Percentiles rank a stretch among this genome's conserved stretches.
phyloP scores from a whole-genome alignment of 2,797 vertebrate genomes.

The Myoxocephalus aenaeus region DNA sequence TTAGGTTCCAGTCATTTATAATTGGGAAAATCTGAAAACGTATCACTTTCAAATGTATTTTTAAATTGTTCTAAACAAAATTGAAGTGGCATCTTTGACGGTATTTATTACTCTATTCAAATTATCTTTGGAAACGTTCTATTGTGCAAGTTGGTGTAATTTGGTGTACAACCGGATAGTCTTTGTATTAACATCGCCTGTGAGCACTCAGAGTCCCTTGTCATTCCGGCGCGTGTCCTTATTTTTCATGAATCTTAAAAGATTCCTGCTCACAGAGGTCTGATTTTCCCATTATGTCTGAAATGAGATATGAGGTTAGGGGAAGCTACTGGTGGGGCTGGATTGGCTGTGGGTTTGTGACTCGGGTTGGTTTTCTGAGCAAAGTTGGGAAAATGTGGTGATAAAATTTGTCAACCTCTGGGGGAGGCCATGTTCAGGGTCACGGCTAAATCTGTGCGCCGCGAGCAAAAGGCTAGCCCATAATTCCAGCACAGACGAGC shows the following conservation, averaged over 20 bases:
- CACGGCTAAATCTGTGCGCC: constrained; percentile 89
- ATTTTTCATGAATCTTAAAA: constrained; percentile 76
- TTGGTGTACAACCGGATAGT: constrained; percentile 28
- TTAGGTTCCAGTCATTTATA: neutral
- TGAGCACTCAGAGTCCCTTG: constrained; percentile 47
- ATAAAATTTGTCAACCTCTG: constrained; percentile 89
- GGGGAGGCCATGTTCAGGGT: constrained; percentile 88
- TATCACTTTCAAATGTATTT: neutral
- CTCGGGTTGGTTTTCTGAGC: constrained; percentile 55
- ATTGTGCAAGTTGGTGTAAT: constrained; percentile 4
- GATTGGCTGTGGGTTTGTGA: constrained; percentile 56
- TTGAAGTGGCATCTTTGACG: neutral
- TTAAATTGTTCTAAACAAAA: neutral
- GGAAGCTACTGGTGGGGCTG: constrained; percentile 57
- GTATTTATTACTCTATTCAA: neutral
- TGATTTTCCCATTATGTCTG: constrained; percentile 77
- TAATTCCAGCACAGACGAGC: constrained; percentile 90
- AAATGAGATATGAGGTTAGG: constrained; percentile 76
- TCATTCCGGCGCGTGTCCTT: constrained; percentile 55
- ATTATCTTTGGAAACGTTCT: neutral
- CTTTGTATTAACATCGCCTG: constrained; percentile 21
- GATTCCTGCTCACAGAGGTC: constrained; percentile 73
- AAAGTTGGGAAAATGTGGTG: constrained; percentile 88
- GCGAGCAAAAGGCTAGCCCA: constrained; percentile 86
- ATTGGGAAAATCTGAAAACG: neutral